phyloP scores from a whole-genome alignment of 23 tunicate genomes.

The Ascidia mentula region DNA sequence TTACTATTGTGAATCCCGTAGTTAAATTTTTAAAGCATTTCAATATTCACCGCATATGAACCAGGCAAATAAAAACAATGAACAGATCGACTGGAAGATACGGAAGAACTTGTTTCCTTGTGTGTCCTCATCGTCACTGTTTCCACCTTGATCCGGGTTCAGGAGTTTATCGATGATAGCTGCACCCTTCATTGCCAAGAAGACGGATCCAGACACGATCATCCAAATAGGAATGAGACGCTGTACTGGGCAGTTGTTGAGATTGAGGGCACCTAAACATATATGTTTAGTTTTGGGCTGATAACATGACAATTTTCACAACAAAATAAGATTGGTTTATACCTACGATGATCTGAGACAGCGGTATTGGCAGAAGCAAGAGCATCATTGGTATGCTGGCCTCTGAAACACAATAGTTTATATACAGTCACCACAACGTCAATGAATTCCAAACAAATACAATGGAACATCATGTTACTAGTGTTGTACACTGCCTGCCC shows the following conservation, averaged over 20 bases:
- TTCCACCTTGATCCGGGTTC: neutral
- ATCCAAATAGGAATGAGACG: slow-evolving; percentile 10
- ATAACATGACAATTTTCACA: neutral
- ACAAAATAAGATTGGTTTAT: neutral
- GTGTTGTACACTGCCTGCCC: neutral
- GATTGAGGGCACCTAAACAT: neutral
- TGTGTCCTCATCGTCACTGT: neutral
- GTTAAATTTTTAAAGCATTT: too few species aligned
- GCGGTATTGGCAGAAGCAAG: neutral
- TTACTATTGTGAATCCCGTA: too few species aligned
- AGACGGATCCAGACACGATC: neutral
- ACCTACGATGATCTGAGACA: neutral
- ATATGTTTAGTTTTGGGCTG: neutral
- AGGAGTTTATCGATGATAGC: neutral
- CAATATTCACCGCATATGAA: neutral
- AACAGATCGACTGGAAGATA: neutral
- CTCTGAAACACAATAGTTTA: neutral
- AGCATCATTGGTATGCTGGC: neutral
- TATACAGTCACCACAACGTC: neutral
- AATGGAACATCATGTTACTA: too few species aligned
- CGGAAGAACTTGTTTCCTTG: neutral
- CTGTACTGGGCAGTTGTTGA: slow-evolving; percentile 1
- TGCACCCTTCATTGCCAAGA: neutral
- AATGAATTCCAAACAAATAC: neutral
- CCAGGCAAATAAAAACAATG: neutral